These are phyloP conservation scores for Dorcus hopei DNA, from an alignment of 2,888 invertebrate species.

Conservation along the genomic window DNA sequence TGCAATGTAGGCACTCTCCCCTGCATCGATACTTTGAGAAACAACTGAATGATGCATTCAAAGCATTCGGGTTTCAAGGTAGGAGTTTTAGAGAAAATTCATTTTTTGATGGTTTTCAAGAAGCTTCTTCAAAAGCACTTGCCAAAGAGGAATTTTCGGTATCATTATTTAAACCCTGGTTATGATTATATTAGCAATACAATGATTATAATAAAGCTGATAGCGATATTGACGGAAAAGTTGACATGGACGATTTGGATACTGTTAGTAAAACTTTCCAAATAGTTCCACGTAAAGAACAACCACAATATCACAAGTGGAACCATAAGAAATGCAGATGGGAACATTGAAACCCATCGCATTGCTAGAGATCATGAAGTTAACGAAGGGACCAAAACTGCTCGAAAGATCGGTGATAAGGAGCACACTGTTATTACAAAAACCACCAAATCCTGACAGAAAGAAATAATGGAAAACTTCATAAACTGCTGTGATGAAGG, in stretches of 20 bases:
- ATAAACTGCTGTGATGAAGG: slow-evolving; percentile 41
- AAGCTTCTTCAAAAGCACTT: too few species aligned
- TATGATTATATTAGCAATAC: slow-evolving; percentile 36
- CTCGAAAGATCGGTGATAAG: slow-evolving; percentile 41
- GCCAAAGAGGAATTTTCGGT: slow-evolving; percentile 44
- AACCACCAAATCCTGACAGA: slow-evolving; percentile 43
- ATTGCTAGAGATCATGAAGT: slow-evolving; percentile 57
- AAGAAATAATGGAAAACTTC: slow-evolving; percentile 40
- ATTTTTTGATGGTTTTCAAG: too few species aligned
- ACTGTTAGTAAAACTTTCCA: slow-evolving; percentile 20
- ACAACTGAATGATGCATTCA: slow-evolving; percentile 58
- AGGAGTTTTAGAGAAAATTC: too few species aligned
- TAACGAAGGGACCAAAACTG: slow-evolving; percentile 58
- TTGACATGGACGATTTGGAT: slow-evolving; percentile 33
- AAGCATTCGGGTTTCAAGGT: slow-evolving; percentile 43
- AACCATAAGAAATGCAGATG: slow-evolving; percentile 56
- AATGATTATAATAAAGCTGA: slow-evolving; percentile 43
- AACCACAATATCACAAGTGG: slow-evolving; percentile 51
- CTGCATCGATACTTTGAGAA: slow-evolving; percentile 60
- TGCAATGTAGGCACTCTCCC: too few species aligned
- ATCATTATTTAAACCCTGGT: slow-evolving; percentile 55
- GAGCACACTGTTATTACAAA: slow-evolving; percentile 50
- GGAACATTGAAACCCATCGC: slow-evolving; percentile 56
- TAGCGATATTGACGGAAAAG: slow-evolving; percentile 56
- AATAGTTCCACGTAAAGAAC: slow-evolving; percentile 32